Evolutionary conservation across 1,140 invertebrate species (phyloP), one percentile per base, ranked within the genome.

Genomic region (Pseudomyrmex concolor): DNA sequence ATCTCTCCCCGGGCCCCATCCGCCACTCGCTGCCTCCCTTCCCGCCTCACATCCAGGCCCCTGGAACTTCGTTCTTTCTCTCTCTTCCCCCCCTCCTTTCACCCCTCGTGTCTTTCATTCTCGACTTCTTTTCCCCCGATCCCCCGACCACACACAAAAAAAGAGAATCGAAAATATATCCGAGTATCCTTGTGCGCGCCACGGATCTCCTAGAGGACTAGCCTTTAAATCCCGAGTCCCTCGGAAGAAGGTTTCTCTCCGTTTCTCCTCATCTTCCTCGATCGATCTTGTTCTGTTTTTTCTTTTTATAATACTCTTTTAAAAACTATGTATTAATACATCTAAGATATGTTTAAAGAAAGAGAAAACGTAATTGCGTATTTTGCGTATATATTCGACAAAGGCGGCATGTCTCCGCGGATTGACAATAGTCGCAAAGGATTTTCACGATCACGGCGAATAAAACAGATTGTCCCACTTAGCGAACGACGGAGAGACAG

Each of bases 171-270:
- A 86, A 73, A 81, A 73, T 68, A 80, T 62, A 80, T 64, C 62
- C 62, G 15, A 64, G 62, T 64, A 64, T 80, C 76, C 66, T 59
- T 71, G 66, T 80, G 57, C 62, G 64, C 72, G 10, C 54, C 54
- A 85, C 54, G 78, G 5, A 71, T 63, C 81, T 85, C 82, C 81
- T 80, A 68, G 34, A 51, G 48, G 48, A 83, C 77, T 86, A 86
- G 84, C 60, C 55, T 80, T 80, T 80, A 80, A 80, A 80, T 80
- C 66, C 76, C 54, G 66, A 70, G 50, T 15, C 15, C 48, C 15
- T 17, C 59, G 43, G 51, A 34, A 17, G 54, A 70, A 80, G 66
- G 19, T 51, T 80, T 25, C 76, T 48, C 57, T 70, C 17, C 62
- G 45, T 50, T 10, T 7, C 17, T 63, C 17, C 13, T 55, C 8